Conservation (phyloP, 1,140 invertebrate genomes). For the Trichoplusia ni region DNA sequence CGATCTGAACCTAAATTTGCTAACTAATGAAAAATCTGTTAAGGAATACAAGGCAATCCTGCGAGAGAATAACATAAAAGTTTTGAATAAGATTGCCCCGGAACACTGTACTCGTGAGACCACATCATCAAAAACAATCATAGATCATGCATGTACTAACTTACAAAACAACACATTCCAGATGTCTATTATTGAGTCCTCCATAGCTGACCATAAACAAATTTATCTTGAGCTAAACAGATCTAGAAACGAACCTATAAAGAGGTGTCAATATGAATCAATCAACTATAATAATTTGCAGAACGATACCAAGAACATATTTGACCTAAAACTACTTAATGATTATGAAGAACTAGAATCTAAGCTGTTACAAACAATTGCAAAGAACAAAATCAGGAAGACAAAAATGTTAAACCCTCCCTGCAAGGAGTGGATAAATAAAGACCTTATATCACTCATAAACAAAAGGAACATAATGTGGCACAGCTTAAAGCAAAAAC, state of each 20-base stretch:
- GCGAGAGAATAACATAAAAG: background rate
- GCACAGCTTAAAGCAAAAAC: background rate
- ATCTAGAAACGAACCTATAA: background rate
- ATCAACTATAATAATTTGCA: background rate
- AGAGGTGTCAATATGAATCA: background rate
- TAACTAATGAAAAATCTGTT: background rate
- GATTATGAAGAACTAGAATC: background rate
- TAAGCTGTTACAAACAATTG: background rate
- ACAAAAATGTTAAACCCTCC: background rate
- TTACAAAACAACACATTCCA: background rate
- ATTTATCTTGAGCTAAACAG: background rate
- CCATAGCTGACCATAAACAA: background rate
- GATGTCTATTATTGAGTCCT: conserved; percentile 1
- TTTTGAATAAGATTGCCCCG: background rate
- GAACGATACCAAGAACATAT: background rate
- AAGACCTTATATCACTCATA: background rate
- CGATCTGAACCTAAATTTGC: background rate
- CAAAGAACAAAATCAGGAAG: background rate
- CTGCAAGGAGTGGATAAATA: conserved; percentile 6
- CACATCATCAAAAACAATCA: background rate
- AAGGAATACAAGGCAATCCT: background rate
- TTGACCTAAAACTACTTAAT: background rate
- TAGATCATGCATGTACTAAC: background rate
- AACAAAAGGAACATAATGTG: background rate
- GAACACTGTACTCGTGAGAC: background rate